phyloP scores from a whole-genome alignment of 2,888 invertebrate species.

The Halictus quadricinctus region DNA sequence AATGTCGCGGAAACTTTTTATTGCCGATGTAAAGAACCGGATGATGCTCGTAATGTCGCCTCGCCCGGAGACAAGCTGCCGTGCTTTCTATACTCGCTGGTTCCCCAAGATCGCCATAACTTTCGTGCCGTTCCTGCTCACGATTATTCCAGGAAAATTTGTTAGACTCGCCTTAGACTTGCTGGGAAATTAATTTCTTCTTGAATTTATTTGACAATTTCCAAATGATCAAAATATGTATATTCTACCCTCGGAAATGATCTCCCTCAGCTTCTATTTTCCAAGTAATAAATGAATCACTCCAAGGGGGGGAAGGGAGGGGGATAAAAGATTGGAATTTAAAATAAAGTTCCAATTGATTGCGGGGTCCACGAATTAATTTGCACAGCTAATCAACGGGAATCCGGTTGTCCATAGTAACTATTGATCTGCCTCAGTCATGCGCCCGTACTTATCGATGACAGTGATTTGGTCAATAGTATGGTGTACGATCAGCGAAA shows the following conservation, averaged over 20 bases:
- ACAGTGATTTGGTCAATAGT: conserved; percentile 36
- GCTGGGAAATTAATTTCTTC: neutral
- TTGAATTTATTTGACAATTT: too few relatives aligned
- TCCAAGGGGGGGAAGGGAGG: neutral
- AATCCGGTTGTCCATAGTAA: neutral
- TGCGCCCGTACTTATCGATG: neutral
- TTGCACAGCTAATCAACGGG: neutral
- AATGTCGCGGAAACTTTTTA: conserved; percentile 78
- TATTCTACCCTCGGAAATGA: too few relatives aligned
- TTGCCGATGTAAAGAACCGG: conserved; percentile 61
- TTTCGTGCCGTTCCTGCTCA: neutral
- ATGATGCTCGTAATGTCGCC: conserved; percentile 55
- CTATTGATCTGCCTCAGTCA: neutral
- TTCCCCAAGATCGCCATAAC: conserved; percentile 3
- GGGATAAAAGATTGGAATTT: neutral
- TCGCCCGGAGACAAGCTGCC: conserved; percentile 18
- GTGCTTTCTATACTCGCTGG: conserved; percentile 47
- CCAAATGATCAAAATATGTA: too few relatives aligned
- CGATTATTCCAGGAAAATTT: neutral
- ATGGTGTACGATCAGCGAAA: conserved; percentile 40
- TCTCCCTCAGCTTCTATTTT: neutral
- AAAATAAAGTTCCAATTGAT: neutral
- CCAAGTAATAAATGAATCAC: neutral
- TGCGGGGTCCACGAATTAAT: neutral
- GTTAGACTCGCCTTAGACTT: neutral